Evolutionary conservation across 2,888 invertebrate genomes (phyloP), one percentile per base, ranked within the genome.

Genomic region (Stenodera caucasica): DNA sequence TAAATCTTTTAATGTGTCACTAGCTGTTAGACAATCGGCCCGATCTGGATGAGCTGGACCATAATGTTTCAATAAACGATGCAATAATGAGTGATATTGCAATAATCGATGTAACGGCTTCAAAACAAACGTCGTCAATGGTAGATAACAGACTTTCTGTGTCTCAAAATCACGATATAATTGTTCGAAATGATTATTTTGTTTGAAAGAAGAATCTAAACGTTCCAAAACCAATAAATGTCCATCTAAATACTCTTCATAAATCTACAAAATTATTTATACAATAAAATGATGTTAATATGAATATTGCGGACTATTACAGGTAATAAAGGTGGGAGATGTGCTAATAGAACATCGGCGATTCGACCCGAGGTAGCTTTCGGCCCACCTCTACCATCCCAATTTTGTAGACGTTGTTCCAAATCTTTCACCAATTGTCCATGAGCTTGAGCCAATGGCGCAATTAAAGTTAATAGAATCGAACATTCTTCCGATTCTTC

Each of bases 131-230:
- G 90, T 90, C 52, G 90, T 88, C 56, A 96, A 84, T 2, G 92
- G 96, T 68, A 97, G 83, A 76, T 94, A 94, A 79, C 94, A 94
- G 53, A 91, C 86, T 81, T 91, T 92, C 77, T 91, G 90, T 57
- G 88, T 84, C 78, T 94, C 94, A 79, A 94, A 92, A 68, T 89
- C 89, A 56, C 88, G 84, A 80, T 87, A 92, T 67, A 86, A 82
- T 78, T 85, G 85, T 75, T 87, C 89, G 79, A 90, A 91, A 67
- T 84, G 86, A 69, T 81, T 83, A 64, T 89, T 89, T 51, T 85
- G 88, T 77, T 85, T 89, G 80, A 87, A 88, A 57, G 91, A 88
- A 70, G 88, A 86, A 80, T 96, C 94, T 68, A 95, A 81, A 66
- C 90, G 86, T 71, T 91, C 91, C 60, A 96, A 80, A 2, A 93